Evolutionary conservation across 2,888 invertebrate species (phyloP).

Genomic region (Agapetus fuscipes): DNA sequence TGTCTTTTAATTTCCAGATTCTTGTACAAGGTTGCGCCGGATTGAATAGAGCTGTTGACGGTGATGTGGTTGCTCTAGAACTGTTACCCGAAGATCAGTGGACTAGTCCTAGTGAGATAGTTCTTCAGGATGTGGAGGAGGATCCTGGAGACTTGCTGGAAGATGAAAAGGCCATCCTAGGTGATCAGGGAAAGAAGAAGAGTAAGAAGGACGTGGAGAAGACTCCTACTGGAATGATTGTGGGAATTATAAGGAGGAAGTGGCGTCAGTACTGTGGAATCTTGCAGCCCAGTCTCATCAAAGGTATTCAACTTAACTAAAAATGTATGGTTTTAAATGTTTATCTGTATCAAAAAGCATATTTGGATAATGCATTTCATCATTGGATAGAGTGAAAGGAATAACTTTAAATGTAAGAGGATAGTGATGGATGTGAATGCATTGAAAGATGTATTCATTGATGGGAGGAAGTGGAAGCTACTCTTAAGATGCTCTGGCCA

Average conservation of each 20-base stretch:
- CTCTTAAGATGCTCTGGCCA: too few species aligned
- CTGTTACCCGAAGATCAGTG: constrained; percentile 82
- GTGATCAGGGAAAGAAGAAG: constrained; percentile 28
- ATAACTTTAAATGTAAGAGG: too few species aligned
- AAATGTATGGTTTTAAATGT: too few species aligned
- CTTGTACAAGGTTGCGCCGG: constrained; percentile 76
- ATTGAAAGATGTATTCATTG: too few species aligned
- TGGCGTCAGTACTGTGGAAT: constrained; percentile 99
- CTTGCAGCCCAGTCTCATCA: constrained; percentile 64
- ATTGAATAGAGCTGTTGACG: constrained; percentile 90
- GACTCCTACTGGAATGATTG: constrained; percentile 65
- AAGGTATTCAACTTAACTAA: constrained; percentile 38
- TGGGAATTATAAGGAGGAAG: constrained; percentile 93
- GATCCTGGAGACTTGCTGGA: constrained; percentile 60
- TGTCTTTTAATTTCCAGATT: constrained; percentile 52
- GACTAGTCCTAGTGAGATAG: constrained; percentile 81
- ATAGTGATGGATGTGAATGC: too few species aligned
- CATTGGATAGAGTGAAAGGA: too few species aligned
- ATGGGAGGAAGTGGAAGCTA: too few species aligned
- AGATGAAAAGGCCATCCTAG: constrained; percentile 43
- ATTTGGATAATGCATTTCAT: too few species aligned
- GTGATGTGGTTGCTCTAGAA: constrained; percentile 87
- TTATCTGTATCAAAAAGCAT: too few species aligned
- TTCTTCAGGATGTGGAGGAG: constrained; percentile 65
- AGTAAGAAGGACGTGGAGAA: constrained; percentile 31